These are phyloP conservation scores for Aix galericulata DNA, from an alignment of 2,113 vertebrate genomes.

Conservation along the genomic window DNA sequence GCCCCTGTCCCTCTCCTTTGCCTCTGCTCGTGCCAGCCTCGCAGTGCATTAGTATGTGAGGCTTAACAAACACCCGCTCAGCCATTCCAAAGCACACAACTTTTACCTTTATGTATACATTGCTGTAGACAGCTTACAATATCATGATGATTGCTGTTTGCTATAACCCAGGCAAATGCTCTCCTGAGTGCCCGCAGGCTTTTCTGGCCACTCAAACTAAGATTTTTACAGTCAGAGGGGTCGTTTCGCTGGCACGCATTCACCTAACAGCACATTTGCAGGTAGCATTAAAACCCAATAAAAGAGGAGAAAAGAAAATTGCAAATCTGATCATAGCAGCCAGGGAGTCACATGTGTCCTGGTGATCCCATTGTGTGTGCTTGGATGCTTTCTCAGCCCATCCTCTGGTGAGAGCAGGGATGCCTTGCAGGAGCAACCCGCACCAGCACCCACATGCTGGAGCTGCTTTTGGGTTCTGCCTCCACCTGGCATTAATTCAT, in stretches of 20 bases:
- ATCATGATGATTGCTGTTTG: not conserved
- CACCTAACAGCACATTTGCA: not conserved
- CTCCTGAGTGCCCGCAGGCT: not conserved
- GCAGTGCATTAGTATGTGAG: not conserved
- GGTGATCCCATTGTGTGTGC: not conserved
- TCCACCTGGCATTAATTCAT: not conserved
- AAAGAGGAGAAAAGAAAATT: not conserved
- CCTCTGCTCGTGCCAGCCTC: not conserved
- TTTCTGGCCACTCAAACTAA: not conserved
- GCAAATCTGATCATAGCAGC: not conserved
- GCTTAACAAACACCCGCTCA: not conserved
- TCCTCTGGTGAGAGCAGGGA: not conserved
- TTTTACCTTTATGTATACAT: constrained; percentile 12
- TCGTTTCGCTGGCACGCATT: not conserved
- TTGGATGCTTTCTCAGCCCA: not conserved
- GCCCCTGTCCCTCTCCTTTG: not conserved
- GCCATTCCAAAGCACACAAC: not conserved
- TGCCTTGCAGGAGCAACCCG: not conserved
- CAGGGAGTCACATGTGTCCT: not conserved
- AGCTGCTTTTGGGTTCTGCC: not conserved
- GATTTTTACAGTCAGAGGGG: not conserved
- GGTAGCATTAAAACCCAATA: not conserved
- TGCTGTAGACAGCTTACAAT: constrained; percentile 3
- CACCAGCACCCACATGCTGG: not conserved
- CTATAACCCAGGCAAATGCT: not conserved